Evolutionary conservation across 2,113 vertebrate species (phyloP).

Genomic region (Tupaia chinensis): DNA sequence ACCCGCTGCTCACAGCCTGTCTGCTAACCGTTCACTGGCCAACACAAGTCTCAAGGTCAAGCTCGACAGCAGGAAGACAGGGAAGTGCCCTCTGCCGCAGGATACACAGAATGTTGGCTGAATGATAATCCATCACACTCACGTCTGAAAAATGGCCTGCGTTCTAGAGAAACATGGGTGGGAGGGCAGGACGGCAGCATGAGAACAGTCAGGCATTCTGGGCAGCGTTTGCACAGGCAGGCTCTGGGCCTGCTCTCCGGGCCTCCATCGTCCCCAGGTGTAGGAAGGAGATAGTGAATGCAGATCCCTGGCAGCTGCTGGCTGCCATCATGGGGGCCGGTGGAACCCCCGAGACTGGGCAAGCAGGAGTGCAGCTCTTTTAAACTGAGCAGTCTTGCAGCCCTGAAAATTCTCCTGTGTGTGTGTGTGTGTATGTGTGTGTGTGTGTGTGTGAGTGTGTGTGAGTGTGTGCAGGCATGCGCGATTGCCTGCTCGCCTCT

Average conservation of each 20-base stretch:
- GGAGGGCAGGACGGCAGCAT: not conserved
- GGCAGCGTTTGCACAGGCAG: not conserved
- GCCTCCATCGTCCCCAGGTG: rapidly evolving
- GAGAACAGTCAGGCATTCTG: too few relatives aligned
- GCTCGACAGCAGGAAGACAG: not conserved
- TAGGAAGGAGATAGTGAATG: not conserved
- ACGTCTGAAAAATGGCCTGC: not conserved
- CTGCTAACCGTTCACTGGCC: not conserved
- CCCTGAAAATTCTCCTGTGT: not conserved
- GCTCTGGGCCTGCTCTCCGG: not conserved
- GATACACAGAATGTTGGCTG: too few relatives aligned
- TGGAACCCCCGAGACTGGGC: not conserved
- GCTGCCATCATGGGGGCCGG: not conserved
- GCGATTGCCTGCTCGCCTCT: too few relatives aligned
- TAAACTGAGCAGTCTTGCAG: conserved; percentile 32
- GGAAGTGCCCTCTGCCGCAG: not conserved
- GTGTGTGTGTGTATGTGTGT: not conserved
- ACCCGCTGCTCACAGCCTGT: not conserved
- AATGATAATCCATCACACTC: too few relatives aligned
- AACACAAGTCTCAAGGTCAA: not conserved
- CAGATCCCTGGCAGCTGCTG: not conserved
- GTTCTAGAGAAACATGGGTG: not conserved
- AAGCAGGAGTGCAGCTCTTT: not conserved
- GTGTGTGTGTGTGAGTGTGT: not conserved
- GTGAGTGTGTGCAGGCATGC: not conserved